phyloP scores from a whole-genome alignment of 2,888 invertebrate genomes.

The Cheiracanthium punctorium region DNA sequence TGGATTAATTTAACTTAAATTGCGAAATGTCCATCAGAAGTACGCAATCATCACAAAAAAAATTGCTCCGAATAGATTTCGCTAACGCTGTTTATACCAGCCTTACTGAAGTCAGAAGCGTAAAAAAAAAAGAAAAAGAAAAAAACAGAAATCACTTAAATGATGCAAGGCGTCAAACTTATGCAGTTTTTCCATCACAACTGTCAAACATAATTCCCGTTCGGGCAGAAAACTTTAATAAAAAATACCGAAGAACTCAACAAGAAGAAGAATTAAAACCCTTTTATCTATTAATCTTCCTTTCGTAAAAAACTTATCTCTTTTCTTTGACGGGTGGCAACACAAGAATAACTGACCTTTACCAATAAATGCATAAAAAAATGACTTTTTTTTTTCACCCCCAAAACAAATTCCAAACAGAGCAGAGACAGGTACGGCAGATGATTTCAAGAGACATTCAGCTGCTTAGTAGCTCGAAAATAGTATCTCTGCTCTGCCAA shows the following conservation, averaged over 20 bases:
- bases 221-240: neutral
- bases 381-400: neutral
- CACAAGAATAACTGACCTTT: neutral
- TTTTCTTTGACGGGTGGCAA: neutral
- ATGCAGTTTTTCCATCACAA: neutral
- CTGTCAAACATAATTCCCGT: constrained; percentile 9
- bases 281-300: constrained; percentile 10
- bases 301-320: constrained; percentile 1
- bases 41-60: too few species aligned
- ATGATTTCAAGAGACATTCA: neutral
- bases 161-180: neutral
- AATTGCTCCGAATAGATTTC: too few species aligned
- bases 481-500: constrained; percentile 36
- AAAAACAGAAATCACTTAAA: neutral
- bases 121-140: neutral
- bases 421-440: neutral
- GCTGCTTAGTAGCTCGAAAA: neutral
- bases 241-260: neutral
- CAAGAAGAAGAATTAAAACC: neutral
- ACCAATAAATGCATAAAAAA: neutral
- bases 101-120: too few species aligned
- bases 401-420: neutral
- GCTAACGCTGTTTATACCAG: too few species aligned
- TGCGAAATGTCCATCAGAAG: too few species aligned
- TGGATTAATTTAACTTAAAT: too few species aligned